phyloP scores from a whole-genome alignment of 1,140 invertebrate genomes.

The Neomicropteryx cornuta region DNA sequence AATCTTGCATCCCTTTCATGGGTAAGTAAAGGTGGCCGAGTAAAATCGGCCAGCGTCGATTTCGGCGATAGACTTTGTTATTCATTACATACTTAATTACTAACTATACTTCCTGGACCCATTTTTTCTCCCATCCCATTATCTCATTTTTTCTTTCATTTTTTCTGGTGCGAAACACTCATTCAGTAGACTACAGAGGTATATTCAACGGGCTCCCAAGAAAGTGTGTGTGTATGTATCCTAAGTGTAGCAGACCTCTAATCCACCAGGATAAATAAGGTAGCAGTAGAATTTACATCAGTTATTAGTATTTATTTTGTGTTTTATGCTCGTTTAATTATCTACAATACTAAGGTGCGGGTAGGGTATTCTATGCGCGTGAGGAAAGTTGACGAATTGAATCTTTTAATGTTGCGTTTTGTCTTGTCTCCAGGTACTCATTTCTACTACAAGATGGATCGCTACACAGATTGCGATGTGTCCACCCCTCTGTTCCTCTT shows the following conservation, averaged over 20 bases:
- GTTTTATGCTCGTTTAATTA: too few relatives aligned
- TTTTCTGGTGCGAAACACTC: not conserved
- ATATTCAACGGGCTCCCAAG: not conserved
- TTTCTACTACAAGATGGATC: slow-evolving; percentile 8
- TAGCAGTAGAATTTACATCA: too few relatives aligned
- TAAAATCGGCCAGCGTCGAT: too few relatives aligned
- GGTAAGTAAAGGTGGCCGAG: too few relatives aligned
- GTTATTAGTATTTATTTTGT: too few relatives aligned
- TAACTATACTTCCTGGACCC: too few relatives aligned
- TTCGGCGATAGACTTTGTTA: too few relatives aligned
- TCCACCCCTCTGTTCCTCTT: slow-evolving; percentile 10
- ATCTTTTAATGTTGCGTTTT: not conserved
- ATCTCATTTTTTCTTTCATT: not conserved
- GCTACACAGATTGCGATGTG: slow-evolving; percentile 2
- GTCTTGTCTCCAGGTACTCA: slow-evolving; percentile 9
- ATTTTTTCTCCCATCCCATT: too few relatives aligned
- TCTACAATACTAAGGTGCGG: not conserved
- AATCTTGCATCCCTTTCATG: slow-evolving; percentile 10
- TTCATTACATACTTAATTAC: too few relatives aligned
- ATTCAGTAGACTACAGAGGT: not conserved
- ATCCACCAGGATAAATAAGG: too few relatives aligned
- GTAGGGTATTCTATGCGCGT: not conserved
- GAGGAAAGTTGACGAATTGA: not conserved
- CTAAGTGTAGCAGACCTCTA: too few relatives aligned
- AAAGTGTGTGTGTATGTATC: too few relatives aligned